A percentile compares a stretch with the other conserved stretches of the same genome.
phyloP scores from a whole-genome alignment of 2,888 invertebrate species.

The Cephus nigrinus region DNA sequence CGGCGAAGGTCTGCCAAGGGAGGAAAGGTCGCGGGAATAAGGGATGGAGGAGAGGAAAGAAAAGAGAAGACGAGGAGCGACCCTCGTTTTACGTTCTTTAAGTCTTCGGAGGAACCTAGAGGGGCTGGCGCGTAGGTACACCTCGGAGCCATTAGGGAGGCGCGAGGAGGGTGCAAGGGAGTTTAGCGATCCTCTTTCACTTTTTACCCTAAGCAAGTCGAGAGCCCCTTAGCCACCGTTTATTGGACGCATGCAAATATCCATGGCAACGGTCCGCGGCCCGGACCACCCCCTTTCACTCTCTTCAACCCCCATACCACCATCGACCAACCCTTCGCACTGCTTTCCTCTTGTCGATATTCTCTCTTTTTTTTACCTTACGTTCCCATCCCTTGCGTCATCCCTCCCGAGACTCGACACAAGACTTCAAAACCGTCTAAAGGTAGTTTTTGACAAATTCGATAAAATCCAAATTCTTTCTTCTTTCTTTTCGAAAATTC shows the following conservation, averaged over 20 bases:
- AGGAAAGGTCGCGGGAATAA: too few relatives aligned
- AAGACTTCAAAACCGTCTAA: too few relatives aligned
- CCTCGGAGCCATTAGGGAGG: conserved; percentile 53
- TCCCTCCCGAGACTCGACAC: too few relatives aligned
- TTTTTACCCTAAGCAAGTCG: conserved; percentile 62
- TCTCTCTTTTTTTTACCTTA: conserved; percentile 15
- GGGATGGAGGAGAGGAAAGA: neutral
- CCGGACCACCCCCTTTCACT: conserved; percentile 11
- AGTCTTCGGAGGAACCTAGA: conserved; percentile 7
- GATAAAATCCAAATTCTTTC: too few relatives aligned
- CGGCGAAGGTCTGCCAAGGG: too few relatives aligned
- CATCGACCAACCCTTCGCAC: neutral
- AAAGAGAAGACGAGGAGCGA: conserved; percentile 1
- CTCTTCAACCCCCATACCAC: conserved; percentile 2
- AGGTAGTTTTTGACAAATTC: too few relatives aligned
- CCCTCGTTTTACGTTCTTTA: neutral
- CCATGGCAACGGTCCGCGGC: conserved; percentile 59
- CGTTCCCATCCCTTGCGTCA: neutral
- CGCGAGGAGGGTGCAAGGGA: conserved; percentile 46
- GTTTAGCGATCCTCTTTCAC: conserved; percentile 62
- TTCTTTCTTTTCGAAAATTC: too few relatives aligned
- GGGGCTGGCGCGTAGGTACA: conserved; percentile 28
- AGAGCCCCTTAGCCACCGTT: conserved; percentile 65
- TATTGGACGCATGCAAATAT: conserved; percentile 68
- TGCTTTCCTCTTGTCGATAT: neutral